Conservation (phyloP, 1,140 invertebrate species). For the Heliconius himera region DNA sequence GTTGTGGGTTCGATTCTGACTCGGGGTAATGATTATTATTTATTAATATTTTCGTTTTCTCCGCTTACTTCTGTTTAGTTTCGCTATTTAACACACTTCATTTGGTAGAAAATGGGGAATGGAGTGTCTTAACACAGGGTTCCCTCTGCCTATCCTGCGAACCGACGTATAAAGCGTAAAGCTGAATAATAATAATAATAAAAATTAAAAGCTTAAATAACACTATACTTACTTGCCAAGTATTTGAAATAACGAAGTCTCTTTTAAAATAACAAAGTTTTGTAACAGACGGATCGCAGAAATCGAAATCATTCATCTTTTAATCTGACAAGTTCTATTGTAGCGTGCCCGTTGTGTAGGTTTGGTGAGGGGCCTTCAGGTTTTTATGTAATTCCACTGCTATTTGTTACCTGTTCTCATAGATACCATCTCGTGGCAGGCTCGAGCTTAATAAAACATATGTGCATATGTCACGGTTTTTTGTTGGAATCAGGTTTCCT, state of each 20-base stretch:
- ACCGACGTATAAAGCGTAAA: background rate
- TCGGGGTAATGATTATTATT: too few relatives aligned
- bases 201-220: too few relatives aligned
- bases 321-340: constrained; percentile 76
- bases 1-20: too few relatives aligned
- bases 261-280: background rate
- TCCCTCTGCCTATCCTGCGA: too few relatives aligned
- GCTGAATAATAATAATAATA: too few relatives aligned
- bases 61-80: too few relatives aligned
- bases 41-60: too few relatives aligned
- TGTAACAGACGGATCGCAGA: constrained; percentile 33
- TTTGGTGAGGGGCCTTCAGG: constrained; percentile 52
- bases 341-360: constrained; percentile 48
- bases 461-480: constrained; percentile 39
- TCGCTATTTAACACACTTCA: too few relatives aligned
- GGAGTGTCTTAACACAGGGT: too few relatives aligned
- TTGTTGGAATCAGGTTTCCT: constrained; percentile 39
- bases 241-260: constrained; percentile 1
- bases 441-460: constrained; percentile 39
- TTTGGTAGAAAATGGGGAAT: too few relatives aligned
- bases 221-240: background rate
- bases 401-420: constrained; percentile 51
- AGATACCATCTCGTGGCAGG: constrained; percentile 45
- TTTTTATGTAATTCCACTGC: constrained; percentile 48
- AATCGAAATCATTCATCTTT: constrained; percentile 75